Base-by-base conservation (phyloP, 2,888 invertebrate genomes). In the Melanophora roralis region DNA sequence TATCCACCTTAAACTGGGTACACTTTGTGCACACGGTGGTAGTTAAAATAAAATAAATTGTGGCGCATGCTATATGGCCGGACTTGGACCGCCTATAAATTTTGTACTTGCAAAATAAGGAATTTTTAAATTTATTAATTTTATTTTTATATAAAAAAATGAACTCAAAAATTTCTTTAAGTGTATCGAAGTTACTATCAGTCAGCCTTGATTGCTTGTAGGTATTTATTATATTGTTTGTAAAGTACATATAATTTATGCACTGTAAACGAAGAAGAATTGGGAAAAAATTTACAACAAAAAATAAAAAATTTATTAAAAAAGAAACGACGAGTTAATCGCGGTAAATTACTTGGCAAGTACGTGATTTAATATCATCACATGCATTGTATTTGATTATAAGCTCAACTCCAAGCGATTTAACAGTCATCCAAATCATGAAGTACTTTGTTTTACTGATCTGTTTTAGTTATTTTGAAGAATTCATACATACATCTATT, bases 271-370 rank as follows among this genome's bases (percentile, higher is more conserved):
- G 34, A 67, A 67, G 12, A 19, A 76, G 69, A 64, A 36, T 55
- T 43, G 27, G 57, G 16, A n/a, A 57, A 34, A 21, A 7, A 27
- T 40, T n/a, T n/a, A 19, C 3, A 53, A 60, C 0, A 19, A 21
- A 32, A 36, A 19, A 21, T 14, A 36, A 21, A 51, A 67, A 75
- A 65, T 57, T 59, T 59, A 62, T 62, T 72, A 60, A 62, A 68
- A 59, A 67, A 71, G 36, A 59, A 64, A 76, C 55, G 76, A 76
- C 72, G 76, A 80, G 80, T 80, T 75, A 80, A 80, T 76, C 80
- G 72, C 80, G 57, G 80, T 73, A 76, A 80, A 80, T 80, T 80
- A 76, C 80, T 80, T 73, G 76, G 80, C 80, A 76, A 68, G 72
- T 80, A 80, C 80, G 80, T 80, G 80, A 73, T 76, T 76, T 76